phyloP scores from a whole-genome alignment of 2,888 invertebrate species.

The Scaptomyza caliginosa region DNA sequence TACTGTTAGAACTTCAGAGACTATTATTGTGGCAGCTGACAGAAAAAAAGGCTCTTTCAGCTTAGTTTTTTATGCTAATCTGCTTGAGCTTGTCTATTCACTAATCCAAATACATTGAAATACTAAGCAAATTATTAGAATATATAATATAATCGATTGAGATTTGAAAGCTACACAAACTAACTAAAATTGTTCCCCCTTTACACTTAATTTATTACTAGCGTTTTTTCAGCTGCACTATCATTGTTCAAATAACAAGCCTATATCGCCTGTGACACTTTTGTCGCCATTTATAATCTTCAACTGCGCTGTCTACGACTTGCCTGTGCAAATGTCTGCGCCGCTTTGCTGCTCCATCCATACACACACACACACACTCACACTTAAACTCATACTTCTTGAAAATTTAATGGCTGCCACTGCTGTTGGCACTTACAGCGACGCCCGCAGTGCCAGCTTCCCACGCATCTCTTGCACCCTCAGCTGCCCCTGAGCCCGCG shows the following conservation, averaged over 20 bases:
- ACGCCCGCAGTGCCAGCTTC: constrained; percentile 25
- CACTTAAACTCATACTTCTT: constrained; percentile 37
- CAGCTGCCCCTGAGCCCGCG: not conserved
- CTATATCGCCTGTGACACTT: constrained; percentile 38
- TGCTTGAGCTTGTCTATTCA: too few relatives aligned
- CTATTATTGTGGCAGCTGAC: not conserved
- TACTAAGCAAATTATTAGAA: too few relatives aligned
- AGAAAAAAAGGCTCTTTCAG: not conserved
- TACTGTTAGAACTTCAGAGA: not conserved
- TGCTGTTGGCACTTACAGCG: constrained; percentile 71
- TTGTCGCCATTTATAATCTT: constrained; percentile 39
- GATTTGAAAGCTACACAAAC: too few relatives aligned
- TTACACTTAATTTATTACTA: not conserved
- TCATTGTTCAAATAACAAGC: not conserved
- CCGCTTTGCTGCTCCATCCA: constrained; percentile 40
- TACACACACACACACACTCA: constrained; percentile 26
- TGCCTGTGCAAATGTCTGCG: constrained; percentile 26
- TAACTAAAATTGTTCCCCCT: too few relatives aligned
- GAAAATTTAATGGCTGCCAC: constrained; percentile 77
- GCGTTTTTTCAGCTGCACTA: not conserved
- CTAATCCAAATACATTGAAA: too few relatives aligned
- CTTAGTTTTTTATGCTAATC: too few relatives aligned
- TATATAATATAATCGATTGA: too few relatives aligned
- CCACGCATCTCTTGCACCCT: not conserved
- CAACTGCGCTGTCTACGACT: constrained; percentile 22